Evolutionary conservation across 2,888 invertebrate genomes (phyloP).

Genomic region (Strigamia maritima): DNA sequence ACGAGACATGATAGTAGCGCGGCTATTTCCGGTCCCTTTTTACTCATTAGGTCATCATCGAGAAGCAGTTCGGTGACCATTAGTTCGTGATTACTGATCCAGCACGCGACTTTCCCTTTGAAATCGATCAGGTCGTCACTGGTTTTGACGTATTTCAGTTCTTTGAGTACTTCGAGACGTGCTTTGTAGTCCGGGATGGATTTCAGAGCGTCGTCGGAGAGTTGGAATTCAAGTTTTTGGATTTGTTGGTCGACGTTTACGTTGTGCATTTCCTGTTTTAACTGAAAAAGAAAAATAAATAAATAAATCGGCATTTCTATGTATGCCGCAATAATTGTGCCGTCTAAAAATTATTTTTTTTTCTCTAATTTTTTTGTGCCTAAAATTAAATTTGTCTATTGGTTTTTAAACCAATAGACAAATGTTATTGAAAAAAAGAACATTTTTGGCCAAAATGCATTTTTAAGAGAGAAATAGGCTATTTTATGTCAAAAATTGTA

Average conservation of each 20-base stretch:
- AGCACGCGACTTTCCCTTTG: constrained; percentile 81
- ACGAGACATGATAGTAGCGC: constrained; percentile 89
- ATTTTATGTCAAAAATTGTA: too few species aligned
- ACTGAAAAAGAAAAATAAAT: constrained; percentile 30
- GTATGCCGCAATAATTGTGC: neutral
- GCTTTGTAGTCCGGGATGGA: constrained; percentile 87
- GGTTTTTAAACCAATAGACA: too few species aligned
- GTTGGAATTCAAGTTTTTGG: constrained; percentile 68
- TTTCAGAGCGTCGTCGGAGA: constrained; percentile 79
- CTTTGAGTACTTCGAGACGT: constrained; percentile 62
- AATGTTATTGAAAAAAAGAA: too few species aligned
- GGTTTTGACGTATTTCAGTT: constrained; percentile 67
- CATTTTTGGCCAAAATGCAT: too few species aligned
- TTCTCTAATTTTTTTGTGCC: too few species aligned
- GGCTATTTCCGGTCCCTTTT: constrained; percentile 86
- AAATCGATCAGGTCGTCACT: constrained; percentile 70
- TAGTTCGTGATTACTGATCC: constrained; percentile 78
- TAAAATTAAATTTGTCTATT: too few species aligned
- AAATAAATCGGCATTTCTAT: neutral
- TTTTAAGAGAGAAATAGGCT: too few species aligned
- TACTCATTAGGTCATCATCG: constrained; percentile 79
- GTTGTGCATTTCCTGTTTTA: constrained; percentile 38
- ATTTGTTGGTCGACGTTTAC: constrained; percentile 57
- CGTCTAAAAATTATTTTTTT: too few species aligned
- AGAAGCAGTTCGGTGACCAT: constrained; percentile 92